Percentiles rank a stretch among this genome's conserved stretches.
These are phyloP conservation scores for Oxytorus armatus DNA, from an alignment of 2,888 invertebrate species.

Conservation along the genomic window DNA sequence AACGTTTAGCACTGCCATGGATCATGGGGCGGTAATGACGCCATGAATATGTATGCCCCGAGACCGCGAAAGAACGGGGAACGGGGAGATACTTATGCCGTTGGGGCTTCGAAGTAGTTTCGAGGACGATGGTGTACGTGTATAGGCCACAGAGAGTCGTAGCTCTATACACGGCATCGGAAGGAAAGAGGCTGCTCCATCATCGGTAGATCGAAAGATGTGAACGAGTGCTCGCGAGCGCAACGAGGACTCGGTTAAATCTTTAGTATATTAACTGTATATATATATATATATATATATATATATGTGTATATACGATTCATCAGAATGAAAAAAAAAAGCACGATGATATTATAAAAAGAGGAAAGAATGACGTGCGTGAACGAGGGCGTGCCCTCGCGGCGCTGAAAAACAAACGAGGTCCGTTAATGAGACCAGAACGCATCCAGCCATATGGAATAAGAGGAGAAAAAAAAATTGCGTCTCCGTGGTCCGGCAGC, in stretches of 20 bases:
- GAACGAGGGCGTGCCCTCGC: conserved; percentile 76
- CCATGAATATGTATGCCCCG: conserved; percentile 81
- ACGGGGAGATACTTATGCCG: conserved; percentile 71
- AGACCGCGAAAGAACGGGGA: conserved; percentile 69
- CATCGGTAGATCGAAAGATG: conserved; percentile 64
- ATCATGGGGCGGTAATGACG: conserved; percentile 80
- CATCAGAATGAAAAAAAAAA: conserved; percentile 18
- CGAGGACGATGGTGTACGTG: conserved; percentile 44
- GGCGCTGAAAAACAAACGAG: conserved; percentile 78
- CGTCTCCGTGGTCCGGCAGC: conserved; percentile 51
- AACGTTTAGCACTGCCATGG: conserved; percentile 80
- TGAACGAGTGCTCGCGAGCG: conserved; percentile 25
- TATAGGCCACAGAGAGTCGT: conserved; percentile 28
- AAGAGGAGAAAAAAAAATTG: conserved; percentile 39
- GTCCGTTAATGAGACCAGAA: conserved; percentile 78
- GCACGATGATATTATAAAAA: conserved; percentile 28
- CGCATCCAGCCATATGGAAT: conserved; percentile 50
- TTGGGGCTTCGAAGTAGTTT: conserved; percentile 61
- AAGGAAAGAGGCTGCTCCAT: conserved; percentile 56
- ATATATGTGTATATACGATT: background rate
- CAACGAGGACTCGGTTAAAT: conserved; percentile 39
- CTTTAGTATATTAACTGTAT: conserved; percentile 17
- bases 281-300: background rate
- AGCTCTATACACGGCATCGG: conserved; percentile 13
- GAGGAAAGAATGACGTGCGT: conserved; percentile 58